Percentiles rank a stretch among this genome's conserved stretches.
Conservation (phyloP, 2,113 vertebrate species). For the Cariama cristata region DNA sequence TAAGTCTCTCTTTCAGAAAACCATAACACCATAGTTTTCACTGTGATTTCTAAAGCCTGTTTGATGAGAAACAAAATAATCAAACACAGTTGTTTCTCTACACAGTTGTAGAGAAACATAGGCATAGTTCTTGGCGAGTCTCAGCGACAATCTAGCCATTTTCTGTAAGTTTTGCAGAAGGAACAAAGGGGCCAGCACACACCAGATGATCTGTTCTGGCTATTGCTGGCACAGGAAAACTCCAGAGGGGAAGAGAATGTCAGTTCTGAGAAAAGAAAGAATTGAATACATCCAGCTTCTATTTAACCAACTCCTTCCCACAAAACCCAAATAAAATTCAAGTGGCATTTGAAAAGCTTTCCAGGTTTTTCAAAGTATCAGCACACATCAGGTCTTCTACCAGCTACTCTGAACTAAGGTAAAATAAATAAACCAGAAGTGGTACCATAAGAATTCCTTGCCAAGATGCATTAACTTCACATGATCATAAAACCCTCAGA, state of each 20-base stretch:
- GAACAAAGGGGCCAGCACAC: background rate
- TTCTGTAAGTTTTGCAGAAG: background rate
- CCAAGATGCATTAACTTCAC: background rate
- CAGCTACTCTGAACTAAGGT: background rate
- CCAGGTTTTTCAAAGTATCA: background rate
- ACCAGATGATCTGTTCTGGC: slow-evolving; percentile 7
- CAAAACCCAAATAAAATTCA: background rate
- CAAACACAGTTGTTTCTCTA: background rate
- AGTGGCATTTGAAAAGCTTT: background rate
- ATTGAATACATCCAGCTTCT: background rate
- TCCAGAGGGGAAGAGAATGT: slow-evolving; percentile 20
- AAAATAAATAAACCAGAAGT: background rate
- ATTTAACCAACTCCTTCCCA: slow-evolving; percentile 12
- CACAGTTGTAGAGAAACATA: background rate
- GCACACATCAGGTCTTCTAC: background rate
- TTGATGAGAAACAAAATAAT: background rate
- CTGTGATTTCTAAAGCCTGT: background rate
- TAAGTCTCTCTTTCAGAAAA: background rate
- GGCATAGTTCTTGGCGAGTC: background rate
- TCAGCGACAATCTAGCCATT: background rate
- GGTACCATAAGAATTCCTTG: background rate
- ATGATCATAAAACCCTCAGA: background rate
- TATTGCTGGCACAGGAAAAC: slow-evolving; percentile 27
- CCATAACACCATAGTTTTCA: background rate
- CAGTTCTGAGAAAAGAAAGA: background rate